These are phyloP conservation scores for Microplitis demolitor DNA, from an alignment of 1,140 invertebrate species.

Conservation along the genomic window DNA sequence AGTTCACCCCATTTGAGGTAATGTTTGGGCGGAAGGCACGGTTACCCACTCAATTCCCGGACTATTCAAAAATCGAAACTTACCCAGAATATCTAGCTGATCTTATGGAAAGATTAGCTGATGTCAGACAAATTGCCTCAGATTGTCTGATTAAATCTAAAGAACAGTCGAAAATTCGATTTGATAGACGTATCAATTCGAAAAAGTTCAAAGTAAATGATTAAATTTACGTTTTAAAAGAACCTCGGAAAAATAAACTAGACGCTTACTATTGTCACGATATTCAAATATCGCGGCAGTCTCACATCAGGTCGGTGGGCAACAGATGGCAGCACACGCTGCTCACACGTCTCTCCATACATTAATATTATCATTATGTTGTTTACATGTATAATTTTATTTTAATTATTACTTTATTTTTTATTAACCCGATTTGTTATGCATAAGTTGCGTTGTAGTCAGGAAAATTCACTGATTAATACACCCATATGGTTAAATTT, in stretches of 20 bases:
- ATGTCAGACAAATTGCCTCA: not conserved
- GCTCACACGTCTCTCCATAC: no score
- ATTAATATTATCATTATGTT: no score
- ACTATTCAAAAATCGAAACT: not conserved
- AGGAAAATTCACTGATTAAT: no score
- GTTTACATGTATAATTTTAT: no score
- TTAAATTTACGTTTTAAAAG: not conserved
- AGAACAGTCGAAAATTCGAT: not conserved
- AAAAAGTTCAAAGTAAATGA: not conserved
- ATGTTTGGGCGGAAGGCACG: not conserved
- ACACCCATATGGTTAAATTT: no score
- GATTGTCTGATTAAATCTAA: not conserved
- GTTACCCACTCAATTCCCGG: not conserved
- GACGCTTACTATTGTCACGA: no score
- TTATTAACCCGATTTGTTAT: no score
- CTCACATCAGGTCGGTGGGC: no score
- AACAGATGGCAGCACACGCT: no score
- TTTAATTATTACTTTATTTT: no score
- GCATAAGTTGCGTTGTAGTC: no score
- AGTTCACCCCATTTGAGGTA: slow-evolving; percentile 7
- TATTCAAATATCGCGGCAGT: no score
- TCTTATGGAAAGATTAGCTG: not conserved
- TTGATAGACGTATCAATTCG: not conserved
- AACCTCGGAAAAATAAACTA: not conserved
- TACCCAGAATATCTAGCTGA: not conserved